phyloP scores from a whole-genome alignment of 2,888 invertebrate species.

The Brenthis hecate region DNA sequence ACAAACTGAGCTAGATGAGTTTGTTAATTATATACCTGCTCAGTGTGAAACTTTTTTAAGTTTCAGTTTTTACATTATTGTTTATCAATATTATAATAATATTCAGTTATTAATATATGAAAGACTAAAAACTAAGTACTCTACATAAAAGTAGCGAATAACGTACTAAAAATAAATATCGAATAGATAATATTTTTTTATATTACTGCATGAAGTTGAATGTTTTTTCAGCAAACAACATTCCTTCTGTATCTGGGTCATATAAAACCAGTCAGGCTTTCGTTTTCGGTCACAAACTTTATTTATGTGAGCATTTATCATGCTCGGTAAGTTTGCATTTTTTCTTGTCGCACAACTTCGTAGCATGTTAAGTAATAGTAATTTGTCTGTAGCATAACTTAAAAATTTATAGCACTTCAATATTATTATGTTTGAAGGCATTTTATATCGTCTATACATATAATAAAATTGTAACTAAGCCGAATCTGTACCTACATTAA shows the following conservation, averaged over 20 bases:
- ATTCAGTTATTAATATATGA: too few relatives aligned
- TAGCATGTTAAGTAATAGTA: conserved; percentile 5
- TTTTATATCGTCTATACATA: too few relatives aligned
- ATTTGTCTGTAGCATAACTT: not conserved
- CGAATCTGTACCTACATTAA: too few relatives aligned
- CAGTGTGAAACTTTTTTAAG: too few relatives aligned
- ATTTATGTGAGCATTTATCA: conserved; percentile 16
- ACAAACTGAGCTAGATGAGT: too few relatives aligned
- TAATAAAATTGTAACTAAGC: too few relatives aligned
- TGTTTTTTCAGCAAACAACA: conserved; percentile 13
- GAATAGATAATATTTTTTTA: not conserved
- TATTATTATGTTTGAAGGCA: not conserved
- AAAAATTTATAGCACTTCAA: not conserved
- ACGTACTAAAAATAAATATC: conserved; percentile 3
- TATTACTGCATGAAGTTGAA: conserved; percentile 8
- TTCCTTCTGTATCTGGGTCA: conserved; percentile 25
- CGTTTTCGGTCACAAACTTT: conserved; percentile 17
- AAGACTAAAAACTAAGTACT: not conserved
- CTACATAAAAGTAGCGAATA: conserved; percentile 5
- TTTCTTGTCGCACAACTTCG: conserved; percentile 10
- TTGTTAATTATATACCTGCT: too few relatives aligned
- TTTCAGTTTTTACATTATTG: too few relatives aligned
- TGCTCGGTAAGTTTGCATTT: conserved; percentile 9
- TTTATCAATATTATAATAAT: too few relatives aligned
- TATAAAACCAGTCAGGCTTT: conserved; percentile 19